Percentiles rank a stretch among this genome's conserved stretches.
These are phyloP conservation scores for Hypercompe scribonia DNA, from an alignment of 2,888 invertebrate species.

Conservation along the genomic window DNA sequence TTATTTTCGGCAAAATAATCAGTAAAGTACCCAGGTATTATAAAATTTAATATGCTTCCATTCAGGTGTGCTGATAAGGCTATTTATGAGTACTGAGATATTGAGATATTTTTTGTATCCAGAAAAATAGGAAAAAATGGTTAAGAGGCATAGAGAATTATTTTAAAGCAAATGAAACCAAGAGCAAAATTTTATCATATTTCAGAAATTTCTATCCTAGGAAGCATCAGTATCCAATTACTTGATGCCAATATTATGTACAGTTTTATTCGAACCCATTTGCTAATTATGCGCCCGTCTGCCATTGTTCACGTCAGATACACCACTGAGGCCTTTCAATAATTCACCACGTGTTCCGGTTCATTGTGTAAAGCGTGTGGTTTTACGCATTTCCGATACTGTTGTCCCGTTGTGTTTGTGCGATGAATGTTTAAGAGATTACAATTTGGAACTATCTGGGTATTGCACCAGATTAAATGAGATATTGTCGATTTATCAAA, in stretches of 20 bases:
- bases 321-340: constrained; percentile 51
- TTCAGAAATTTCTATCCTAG: not conserved
- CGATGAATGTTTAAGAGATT: constrained; percentile 26
- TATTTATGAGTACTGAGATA: too few relatives aligned
- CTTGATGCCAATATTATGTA: constrained; percentile 25
- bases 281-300: constrained; percentile 61
- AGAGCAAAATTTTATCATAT: not conserved
- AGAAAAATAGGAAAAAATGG: not conserved
- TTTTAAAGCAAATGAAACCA: not conserved
- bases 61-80: not conserved
- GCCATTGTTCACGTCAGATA: constrained; percentile 45
- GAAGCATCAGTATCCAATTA: not conserved
- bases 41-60: not conserved
- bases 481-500: not conserved
- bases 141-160: not conserved
- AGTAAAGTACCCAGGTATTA: not conserved
- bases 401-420: constrained; percentile 18
- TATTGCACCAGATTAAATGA: constrained; percentile 10
- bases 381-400: constrained; percentile 27
- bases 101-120: not conserved
- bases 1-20: too few relatives aligned
- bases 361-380: constrained; percentile 46
- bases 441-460: constrained; percentile 15
- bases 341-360: constrained; percentile 48
- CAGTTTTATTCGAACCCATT: constrained; percentile 55